phyloP scores from a whole-genome alignment of 2,113 vertebrate species.

The Isurus oxyrinchus region DNA sequence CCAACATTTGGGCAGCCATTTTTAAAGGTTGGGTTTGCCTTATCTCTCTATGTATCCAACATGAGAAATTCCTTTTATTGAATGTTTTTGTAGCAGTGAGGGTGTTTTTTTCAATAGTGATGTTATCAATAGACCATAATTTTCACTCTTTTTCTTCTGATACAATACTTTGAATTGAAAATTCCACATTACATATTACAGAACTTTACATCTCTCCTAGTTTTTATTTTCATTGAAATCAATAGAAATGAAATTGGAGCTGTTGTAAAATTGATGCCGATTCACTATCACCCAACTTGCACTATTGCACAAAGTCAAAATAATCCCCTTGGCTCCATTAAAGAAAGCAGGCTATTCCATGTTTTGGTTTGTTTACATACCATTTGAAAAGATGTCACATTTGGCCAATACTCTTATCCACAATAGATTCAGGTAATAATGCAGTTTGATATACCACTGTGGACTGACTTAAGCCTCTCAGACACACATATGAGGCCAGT shows the following conservation, averaged over 20 bases:
- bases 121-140: no score
- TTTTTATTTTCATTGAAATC: neutral
- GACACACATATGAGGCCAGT: neutral
- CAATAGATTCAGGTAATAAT: neutral
- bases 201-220: neutral
- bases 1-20: no score
- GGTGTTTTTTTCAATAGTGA: no score
- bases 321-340: neutral
- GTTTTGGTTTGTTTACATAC: neutral
- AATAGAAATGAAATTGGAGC: neutral
- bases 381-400: neutral
- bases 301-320: neutral
- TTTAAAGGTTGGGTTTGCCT: no score
- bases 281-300: neutral
- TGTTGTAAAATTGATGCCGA: neutral
- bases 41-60: no score
- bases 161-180: neutral
- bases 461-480: neutral
- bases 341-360: neutral
- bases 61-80: no score
- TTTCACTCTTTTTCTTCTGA: neutral
- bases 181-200: neutral
- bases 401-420: neutral
- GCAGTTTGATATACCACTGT: neutral
- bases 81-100: no score